A percentile compares a stretch with the other conserved stretches of the same genome.
Conservation (phyloP, 2,113 vertebrate species). For the Corythaixoides concolor region DNA sequence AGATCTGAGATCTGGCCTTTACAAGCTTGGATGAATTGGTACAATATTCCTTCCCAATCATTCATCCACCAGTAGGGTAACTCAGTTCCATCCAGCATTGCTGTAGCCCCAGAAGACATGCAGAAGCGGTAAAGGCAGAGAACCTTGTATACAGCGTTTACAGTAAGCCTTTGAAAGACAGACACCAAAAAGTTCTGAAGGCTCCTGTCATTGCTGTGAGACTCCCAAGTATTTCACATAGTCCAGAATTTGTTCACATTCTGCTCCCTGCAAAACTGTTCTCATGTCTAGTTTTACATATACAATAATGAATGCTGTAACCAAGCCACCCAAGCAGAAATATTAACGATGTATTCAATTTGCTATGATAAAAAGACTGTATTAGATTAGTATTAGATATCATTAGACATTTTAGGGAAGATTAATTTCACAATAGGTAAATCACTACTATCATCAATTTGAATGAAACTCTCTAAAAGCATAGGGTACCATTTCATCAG, state of each 20-base stretch:
- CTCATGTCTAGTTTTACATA: not conserved
- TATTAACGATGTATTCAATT: not conserved
- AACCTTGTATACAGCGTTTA: not conserved
- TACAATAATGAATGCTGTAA: not conserved
- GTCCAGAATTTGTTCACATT: not conserved
- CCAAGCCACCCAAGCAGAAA: not conserved
- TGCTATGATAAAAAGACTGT: not conserved
- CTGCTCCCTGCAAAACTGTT: not conserved
- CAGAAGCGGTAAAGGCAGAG: not conserved
- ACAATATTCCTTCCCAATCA: not conserved
- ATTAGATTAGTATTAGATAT: not conserved
- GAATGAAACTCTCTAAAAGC: not conserved
- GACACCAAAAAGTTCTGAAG: not conserved
- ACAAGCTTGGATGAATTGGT: not conserved
- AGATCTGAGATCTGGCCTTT: not conserved
- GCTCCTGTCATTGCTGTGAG: not conserved
- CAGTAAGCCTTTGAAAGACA: not conserved
- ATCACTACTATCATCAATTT: not conserved
- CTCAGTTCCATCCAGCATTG: not conserved
- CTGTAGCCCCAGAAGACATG: not conserved
- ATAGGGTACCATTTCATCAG: not conserved
- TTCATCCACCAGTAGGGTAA: not conserved
- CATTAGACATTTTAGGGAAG: constrained; percentile 4
- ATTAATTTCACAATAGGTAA: constrained; percentile 13
- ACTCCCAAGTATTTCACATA: not conserved